These are phyloP conservation scores for Onychostruthus taczanowskii DNA, from an alignment of 2,113 vertebrate species.

Conservation along the genomic window DNA sequence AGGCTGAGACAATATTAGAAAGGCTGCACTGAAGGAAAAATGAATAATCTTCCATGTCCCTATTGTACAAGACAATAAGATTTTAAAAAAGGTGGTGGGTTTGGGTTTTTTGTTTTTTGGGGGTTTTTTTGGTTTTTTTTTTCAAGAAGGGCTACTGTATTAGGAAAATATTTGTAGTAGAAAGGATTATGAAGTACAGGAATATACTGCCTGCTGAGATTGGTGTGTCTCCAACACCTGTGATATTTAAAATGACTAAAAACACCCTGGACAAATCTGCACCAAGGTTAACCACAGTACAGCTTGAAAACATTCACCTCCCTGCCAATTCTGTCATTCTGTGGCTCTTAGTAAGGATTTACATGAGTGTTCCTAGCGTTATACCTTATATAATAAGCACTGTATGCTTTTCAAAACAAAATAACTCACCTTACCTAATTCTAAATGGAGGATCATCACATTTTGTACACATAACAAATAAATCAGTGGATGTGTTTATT, in stretches of 20 bases:
- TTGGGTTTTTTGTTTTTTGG: background rate
- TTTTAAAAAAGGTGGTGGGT: background rate
- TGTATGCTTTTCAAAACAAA: background rate
- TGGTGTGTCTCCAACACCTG: background rate
- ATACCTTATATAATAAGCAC: background rate
- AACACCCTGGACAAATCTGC: background rate
- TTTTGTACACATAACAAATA: background rate
- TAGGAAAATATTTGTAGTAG: background rate
- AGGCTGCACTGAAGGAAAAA: background rate
- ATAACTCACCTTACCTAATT: background rate
- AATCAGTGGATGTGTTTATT: background rate
- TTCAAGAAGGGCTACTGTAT: background rate
- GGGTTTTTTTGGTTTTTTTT: background rate
- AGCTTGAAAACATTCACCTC: background rate
- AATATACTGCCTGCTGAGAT: background rate
- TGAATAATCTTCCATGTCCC: background rate
- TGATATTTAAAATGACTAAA: background rate
- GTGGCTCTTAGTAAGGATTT: background rate
- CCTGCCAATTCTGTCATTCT: background rate
- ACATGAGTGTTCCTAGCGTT: background rate
- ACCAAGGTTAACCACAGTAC: background rate
- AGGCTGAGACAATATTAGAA: background rate
- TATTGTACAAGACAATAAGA: background rate
- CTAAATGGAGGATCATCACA: background rate
- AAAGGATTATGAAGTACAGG: background rate